phyloP scores from a whole-genome alignment of 2,113 vertebrate genomes.

The Sturnus vulgaris region DNA sequence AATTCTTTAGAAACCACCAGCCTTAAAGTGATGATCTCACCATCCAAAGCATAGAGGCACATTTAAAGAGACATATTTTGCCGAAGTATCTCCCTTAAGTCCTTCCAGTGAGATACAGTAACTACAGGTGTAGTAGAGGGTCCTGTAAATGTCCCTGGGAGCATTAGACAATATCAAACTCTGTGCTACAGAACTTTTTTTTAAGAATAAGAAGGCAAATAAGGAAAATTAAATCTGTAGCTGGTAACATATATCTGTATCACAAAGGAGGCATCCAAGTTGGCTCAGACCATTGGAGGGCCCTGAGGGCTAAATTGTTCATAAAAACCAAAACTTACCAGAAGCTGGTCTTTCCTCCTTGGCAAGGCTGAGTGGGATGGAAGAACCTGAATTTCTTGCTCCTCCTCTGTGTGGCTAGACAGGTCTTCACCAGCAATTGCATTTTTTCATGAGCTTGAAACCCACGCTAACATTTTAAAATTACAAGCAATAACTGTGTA shows the following conservation, averaged over 20 bases:
- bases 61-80: neutral
- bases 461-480: constrained; percentile 34
- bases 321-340: constrained; percentile 3
- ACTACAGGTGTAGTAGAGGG: neutral
- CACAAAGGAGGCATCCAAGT: neutral
- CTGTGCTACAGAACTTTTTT: neutral
- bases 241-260: neutral
- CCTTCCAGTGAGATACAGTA: neutral
- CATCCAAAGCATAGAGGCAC: neutral
- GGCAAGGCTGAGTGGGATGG: neutral
- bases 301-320: neutral
- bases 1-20: neutral
- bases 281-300: neutral
- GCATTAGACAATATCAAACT: neutral
- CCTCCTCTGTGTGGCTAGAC: constrained; percentile 14
- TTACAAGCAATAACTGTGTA: neutral
- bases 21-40: neutral
- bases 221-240: neutral
- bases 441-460: constrained; percentile 1
- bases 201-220: neutral
- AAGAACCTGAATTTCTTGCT: constrained; percentile 62
- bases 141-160: neutral
- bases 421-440: constrained; percentile 12
- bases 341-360: constrained; percentile 25
- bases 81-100: neutral